These are phyloP conservation scores for Pseudachorutes palmiensis DNA, from an alignment of 1,140 invertebrate species.

Conservation along the genomic window DNA sequence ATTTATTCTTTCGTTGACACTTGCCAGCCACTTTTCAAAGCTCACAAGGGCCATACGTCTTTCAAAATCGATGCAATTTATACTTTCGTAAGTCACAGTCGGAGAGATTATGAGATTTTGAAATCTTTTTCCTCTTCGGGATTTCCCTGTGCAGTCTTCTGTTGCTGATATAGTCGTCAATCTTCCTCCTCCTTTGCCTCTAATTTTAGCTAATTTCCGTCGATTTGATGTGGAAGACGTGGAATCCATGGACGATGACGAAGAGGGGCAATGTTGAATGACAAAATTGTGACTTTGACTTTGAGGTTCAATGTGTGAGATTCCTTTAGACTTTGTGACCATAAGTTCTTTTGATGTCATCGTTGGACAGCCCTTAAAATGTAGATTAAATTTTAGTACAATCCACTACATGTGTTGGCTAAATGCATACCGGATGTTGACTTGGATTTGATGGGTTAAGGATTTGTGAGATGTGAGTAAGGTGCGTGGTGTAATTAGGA, in stretches of 20 bases:
- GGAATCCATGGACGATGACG: neutral
- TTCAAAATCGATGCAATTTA: neutral
- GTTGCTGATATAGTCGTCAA: no score
- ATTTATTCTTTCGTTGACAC: constrained; percentile 68
- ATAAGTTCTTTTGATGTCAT: no score
- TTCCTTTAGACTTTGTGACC: no score
- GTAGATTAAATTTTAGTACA: no score
- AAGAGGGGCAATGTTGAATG: neutral
- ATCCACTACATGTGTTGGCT: no score
- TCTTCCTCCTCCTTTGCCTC: neutral
- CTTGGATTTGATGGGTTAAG: neutral
- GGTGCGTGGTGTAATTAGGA: constrained; percentile 27
- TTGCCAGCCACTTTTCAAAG: constrained; percentile 63
- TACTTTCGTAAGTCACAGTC: no score
- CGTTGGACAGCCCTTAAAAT: no score
- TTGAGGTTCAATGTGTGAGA: no score
- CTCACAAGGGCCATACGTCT: neutral
- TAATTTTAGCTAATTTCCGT: neutral
- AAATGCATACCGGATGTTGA: constrained; percentile 40
- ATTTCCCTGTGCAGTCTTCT: no score
- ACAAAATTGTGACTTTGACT: no score
- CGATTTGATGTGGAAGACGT: neutral
- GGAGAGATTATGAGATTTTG: no score
- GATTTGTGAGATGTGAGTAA: constrained; percentile 2
- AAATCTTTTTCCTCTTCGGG: no score